A percentile compares a stretch with the other conserved stretches of the same genome.
phyloP scores from a whole-genome alignment of 1,140 invertebrate species.

The Drosophila subpulchrella region DNA sequence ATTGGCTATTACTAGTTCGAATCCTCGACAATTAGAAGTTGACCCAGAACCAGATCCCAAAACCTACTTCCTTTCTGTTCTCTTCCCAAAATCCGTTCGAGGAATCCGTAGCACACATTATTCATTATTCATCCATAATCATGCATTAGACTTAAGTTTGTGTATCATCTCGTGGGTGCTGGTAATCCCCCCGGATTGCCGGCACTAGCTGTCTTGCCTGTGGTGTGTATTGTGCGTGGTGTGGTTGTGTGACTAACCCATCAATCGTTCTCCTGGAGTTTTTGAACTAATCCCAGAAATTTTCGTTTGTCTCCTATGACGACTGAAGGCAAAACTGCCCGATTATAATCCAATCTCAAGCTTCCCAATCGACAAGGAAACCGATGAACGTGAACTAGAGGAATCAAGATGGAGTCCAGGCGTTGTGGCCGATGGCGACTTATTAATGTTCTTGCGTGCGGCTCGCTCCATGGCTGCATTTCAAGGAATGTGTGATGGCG shows the following conservation, averaged over 20 bases:
- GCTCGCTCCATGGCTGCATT: constrained; percentile 98
- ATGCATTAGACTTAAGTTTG: constrained; percentile 76
- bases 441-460: constrained; percentile 98
- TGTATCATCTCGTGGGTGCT: constrained; percentile 44
- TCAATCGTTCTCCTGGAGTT: constrained; percentile 53
- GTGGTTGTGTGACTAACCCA: constrained; percentile 70
- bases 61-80: neutral
- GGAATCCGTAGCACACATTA: constrained; percentile 59
- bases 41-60: constrained; percentile 14
- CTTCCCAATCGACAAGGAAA: constrained; percentile 84
- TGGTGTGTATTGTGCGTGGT: constrained; percentile 43
- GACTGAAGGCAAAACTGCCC: constrained; percentile 85
- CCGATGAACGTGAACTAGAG: constrained; percentile 87
- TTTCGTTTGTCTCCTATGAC: constrained; percentile 78
- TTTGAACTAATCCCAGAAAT: constrained; percentile 75
- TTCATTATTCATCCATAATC: constrained; percentile 78
- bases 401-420: constrained; percentile 97
- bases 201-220: constrained; percentile 46
- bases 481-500: constrained; percentile 97
- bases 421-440: constrained; percentile 95
- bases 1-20: constrained; percentile 44
- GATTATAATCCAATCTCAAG: constrained; percentile 85
- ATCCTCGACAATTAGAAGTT: constrained; percentile 33
- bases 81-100: constrained; percentile 19
- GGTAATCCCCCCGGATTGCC: constrained; percentile 28